A percentile compares a stretch with the other conserved stretches of the same genome.
Conservation (phyloP, 1,140 invertebrate genomes). For the Popillia japonica region DNA sequence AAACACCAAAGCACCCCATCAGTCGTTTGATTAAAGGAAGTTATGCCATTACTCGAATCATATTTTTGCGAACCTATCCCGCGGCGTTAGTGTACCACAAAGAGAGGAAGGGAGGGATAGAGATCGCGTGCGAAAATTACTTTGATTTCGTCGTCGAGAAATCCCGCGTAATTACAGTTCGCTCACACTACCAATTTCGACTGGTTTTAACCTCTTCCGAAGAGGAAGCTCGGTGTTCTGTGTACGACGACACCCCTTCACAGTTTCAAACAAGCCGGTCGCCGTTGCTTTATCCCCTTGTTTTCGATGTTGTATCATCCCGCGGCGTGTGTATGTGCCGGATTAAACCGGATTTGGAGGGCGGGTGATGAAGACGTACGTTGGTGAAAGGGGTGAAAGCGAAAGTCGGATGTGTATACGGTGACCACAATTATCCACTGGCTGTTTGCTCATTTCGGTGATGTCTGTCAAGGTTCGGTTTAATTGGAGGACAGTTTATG, state of each 20-base stretch:
- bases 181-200: not conserved
- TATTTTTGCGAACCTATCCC: not conserved
- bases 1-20: not conserved
- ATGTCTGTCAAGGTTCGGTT: too few species aligned
- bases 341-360: not conserved
- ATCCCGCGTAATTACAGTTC: not conserved
- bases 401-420: not conserved
- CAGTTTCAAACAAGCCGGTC: not conserved
- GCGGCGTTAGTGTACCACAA: not conserved
- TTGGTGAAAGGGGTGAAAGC: constrained; percentile 8
- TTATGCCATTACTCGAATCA: not conserved
- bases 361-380: not conserved
- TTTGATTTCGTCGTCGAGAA: constrained; percentile 13
- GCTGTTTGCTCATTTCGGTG: too few species aligned
- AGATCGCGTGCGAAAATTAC: not conserved
- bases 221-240: not conserved
- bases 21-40: not conserved
- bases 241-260: not conserved
- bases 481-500: too few species aligned
- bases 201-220: not conserved
- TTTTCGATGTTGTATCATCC: not conserved
- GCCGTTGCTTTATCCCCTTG: not conserved
- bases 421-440: not conserved
- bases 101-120: too few species aligned
- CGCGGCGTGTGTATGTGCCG: not conserved